Conservation (phyloP, 2,113 vertebrate species). For the Megaceryle torquata region DNA sequence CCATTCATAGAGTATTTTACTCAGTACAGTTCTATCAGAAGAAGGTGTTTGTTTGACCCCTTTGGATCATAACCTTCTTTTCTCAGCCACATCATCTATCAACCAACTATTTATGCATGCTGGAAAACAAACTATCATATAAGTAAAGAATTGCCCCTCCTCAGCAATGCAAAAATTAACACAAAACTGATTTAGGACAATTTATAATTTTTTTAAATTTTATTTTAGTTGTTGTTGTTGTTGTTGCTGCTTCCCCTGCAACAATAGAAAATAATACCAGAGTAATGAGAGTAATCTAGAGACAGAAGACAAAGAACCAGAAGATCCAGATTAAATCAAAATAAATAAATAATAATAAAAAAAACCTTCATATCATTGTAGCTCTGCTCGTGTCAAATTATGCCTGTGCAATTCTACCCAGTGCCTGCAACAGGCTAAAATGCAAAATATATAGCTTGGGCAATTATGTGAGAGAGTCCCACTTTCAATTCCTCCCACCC, state of each 20-base stretch:
- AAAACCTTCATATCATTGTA: not conserved
- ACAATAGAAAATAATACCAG: not conserved
- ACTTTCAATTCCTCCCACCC: not conserved
- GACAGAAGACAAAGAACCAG: not conserved
- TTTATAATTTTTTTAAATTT: not conserved
- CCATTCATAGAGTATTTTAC: not conserved
- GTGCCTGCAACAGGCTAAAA: not conserved
- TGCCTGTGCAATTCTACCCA: not conserved
- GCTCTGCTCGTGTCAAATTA: not conserved
- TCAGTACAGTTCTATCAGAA: not conserved
- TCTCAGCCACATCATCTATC: not conserved
- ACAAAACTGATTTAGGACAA: not conserved
- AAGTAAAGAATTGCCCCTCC: not conserved
- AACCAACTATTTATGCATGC: not conserved
- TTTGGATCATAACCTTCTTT: not conserved
- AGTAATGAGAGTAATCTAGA: not conserved
- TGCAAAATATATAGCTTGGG: not conserved
- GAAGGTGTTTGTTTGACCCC: not conserved
- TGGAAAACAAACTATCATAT: not conserved
- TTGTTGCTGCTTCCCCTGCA: not conserved
- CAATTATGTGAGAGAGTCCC: not conserved
- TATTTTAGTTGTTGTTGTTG: no score
- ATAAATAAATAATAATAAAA: no score
- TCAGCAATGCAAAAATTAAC: not conserved
- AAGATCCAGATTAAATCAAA: not conserved